A percentile compares a stretch with the other conserved stretches of the same genome.
Conservation (phyloP, 1,140 invertebrate species). For the Saccostrea cuccullata region DNA sequence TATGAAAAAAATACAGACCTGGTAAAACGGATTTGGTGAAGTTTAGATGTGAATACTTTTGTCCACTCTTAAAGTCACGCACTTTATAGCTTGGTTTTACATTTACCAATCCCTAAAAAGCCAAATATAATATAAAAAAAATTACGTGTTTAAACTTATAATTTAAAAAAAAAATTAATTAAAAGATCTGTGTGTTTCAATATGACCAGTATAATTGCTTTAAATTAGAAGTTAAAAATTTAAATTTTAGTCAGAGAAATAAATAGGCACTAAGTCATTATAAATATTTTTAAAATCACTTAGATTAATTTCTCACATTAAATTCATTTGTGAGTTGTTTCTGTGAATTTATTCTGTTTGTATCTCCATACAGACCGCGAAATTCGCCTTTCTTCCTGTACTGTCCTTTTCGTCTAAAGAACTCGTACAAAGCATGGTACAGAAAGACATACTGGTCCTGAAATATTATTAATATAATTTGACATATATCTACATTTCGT, state of each 20-base stretch:
- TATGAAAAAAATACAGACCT: background rate
- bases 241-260: too few species aligned
- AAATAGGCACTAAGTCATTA: too few species aligned
- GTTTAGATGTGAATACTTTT: background rate
- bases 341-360: background rate
- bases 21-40: background rate
- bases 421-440: background rate
- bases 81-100: background rate
- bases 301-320: background rate
- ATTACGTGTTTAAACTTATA: too few species aligned
- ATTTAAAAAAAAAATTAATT: too few species aligned
- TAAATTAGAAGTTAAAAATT: too few species aligned
- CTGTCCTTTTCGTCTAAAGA: background rate
- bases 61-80: background rate
- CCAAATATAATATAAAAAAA: background rate
- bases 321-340: background rate
- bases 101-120: background rate
- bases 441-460: conserved; percentile 5
- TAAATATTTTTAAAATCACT: too few species aligned
- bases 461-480: background rate
- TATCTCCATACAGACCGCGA: background rate
- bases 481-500: too few species aligned
- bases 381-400: background rate
- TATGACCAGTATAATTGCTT: too few species aligned
- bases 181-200: too few species aligned